These are phyloP conservation scores for Piscicola geometra DNA, from an alignment of 2,888 invertebrate genomes.

Conservation along the genomic window DNA sequence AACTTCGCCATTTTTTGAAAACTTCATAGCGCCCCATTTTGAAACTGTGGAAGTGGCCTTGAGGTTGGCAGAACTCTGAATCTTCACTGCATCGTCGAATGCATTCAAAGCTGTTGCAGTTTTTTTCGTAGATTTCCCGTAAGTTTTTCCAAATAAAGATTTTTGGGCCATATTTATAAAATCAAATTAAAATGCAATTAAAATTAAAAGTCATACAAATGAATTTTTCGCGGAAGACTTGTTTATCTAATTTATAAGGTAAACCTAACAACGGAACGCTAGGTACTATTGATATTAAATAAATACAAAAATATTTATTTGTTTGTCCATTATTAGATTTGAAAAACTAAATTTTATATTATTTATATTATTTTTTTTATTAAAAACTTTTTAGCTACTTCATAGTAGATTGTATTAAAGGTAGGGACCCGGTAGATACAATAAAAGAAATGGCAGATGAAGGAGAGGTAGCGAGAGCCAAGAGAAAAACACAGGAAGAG, in stretches of 20 bases:
- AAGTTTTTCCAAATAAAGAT: conserved; percentile 28
- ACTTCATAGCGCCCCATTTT: conserved; percentile 29
- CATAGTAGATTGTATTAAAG: no score
- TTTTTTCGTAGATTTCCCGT: conserved; percentile 15
- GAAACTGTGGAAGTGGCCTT: conserved; percentile 22
- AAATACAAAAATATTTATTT: no score
- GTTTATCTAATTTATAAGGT: neutral
- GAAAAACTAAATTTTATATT: no score
- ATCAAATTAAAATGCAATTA: neutral
- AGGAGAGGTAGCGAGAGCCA: no score
- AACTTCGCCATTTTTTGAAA: conserved; percentile 5
- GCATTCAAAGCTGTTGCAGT: conserved; percentile 11
- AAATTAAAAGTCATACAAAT: neutral
- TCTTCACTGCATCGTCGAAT: conserved; percentile 29
- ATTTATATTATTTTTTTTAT: no score
- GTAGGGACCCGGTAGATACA: no score
- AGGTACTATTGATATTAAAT: no score
- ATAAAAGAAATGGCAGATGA: no score
- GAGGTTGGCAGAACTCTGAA: conserved; percentile 13
- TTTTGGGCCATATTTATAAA: conserved; percentile 1
- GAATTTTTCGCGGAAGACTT: neutral
- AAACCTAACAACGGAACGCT: neutral
- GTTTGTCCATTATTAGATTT: no score
- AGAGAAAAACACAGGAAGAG: no score
- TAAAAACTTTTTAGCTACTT: no score